These are phyloP conservation scores for Dolichoris vasculosae DNA, from an alignment of 1,140 invertebrate genomes.

Conservation along the genomic window DNA sequence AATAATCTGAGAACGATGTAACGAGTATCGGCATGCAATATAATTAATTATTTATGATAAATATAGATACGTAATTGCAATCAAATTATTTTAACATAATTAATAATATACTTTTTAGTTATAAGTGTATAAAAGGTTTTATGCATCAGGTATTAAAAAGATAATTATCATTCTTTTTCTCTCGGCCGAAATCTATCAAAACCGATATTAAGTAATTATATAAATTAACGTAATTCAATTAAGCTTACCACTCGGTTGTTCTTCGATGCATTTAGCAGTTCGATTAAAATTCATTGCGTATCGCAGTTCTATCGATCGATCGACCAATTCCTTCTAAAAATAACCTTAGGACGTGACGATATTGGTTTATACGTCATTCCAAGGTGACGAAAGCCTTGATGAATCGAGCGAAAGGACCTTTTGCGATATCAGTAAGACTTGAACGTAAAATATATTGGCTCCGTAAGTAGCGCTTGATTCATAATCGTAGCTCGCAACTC, in stretches of 20 bases:
- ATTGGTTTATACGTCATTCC: not conserved
- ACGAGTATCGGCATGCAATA: not conserved
- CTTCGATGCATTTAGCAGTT: not conserved
- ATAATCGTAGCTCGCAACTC: constrained; percentile 66
- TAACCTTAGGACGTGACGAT: not conserved
- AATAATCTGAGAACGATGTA: not conserved
- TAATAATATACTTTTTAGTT: constrained; percentile 17
- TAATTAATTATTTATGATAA: not conserved
- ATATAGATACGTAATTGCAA: not conserved
- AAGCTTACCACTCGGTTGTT: not conserved
- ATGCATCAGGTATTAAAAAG: not conserved
- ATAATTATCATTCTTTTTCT: not conserved
- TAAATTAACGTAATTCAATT: constrained; percentile 15
- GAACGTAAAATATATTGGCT: constrained; percentile 55
- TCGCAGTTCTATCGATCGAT: not conserved
- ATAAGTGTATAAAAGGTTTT: not conserved
- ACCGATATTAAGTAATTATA: constrained; percentile 10
- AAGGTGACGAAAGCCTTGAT: constrained; percentile 55
- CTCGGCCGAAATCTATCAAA: not conserved
- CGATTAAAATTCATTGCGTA: not conserved
- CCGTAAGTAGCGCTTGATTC: constrained; percentile 60
- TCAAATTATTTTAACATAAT: not conserved
- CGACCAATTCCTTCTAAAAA: not conserved
- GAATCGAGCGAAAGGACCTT: constrained; percentile 55
- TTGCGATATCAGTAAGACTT: constrained; percentile 57